Base-by-base conservation (phyloP, 1,140 invertebrate genomes). In the Caenorhabditis tropicalis region DNA sequence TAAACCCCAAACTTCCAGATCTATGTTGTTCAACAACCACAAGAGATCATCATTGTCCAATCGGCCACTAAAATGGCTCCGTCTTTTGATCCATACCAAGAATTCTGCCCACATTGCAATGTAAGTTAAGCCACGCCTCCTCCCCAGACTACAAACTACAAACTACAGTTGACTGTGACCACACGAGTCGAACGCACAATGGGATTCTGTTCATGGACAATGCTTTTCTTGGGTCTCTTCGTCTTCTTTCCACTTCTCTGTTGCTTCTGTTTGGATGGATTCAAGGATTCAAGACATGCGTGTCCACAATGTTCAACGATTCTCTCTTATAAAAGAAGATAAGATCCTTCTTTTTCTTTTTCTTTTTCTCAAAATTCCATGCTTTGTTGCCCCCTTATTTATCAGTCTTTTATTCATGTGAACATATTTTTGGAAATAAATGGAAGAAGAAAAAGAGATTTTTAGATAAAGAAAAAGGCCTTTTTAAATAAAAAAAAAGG, bases 201-300 rank as follows among this genome's bases (percentile, higher is more conserved):
- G 79, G 79, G 79, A 51, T 81, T 49, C 48, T 81, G 79, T 48
- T 81, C 79, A 3, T 81, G 79, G 79, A 51, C 51, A 15, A 81
- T 81, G 79, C 39, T 81, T 31, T 51, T 51, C 21, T 15, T 81
- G 4, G 79, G 79, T 24, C 27, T 81, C 48, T 81, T 81, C 79
- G 79, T 81, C 24, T 81, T 81, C 51, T 81, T 81, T 24, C 79
- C 79, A 43, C 79, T 81, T 36, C 79, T 81, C n/a, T 81, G 79
- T 24, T 81, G 79, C 36, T 81, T 81, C 39, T 81, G 79, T 29
- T 36, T 81, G 33, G 36, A 74, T 15, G 36, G 65, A 39, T 74
- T 39, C 65, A 74, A 74, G 5, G 65, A 74, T 31, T 43, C 65
- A n/a, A 43, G 33, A 74, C 65, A 74, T n/a, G 27, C 36, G 7